Evolutionary conservation across 2,888 invertebrate genomes (phyloP), one percentile per base, ranked within the genome.

Genomic region (Chrysotoxum bicinctum): DNA sequence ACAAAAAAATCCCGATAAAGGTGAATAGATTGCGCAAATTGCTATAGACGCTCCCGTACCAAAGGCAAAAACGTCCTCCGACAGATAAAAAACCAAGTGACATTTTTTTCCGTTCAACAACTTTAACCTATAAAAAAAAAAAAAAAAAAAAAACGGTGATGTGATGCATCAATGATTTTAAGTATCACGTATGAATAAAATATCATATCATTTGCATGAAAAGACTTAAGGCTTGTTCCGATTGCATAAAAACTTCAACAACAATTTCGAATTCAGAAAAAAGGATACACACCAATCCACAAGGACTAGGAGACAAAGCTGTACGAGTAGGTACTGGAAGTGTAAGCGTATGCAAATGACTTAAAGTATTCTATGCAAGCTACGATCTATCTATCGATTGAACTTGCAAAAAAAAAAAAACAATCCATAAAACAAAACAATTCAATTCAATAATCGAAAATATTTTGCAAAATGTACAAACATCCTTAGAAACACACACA

Each of bases 121-220:
- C 64, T 45, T 50, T 69, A 37, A 50, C 54, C 62, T 30, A 43
- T 9, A 52, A 3, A 68, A 52, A 32, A 70, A 12, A 6, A 26
- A 12, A 14, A 12, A 35, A 52, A 68, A 52, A 37, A 23, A 40
- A 19, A 23, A 62, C 52, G 35, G 26, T 37, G 66, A 66, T 60
- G 40, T 30, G 66, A 73, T 81, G 64, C 75, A 58, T 72, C 75
- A 68, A 58, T 72, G 80, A 75, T 84, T 76, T 60, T 72, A 76
- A 72, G 60, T 72, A 76, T 72, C 52, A 45, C 68, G 50, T 85
- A 85, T 85, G 84, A 85, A 85, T 85, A 85, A 84, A 74, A 79
- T 80, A 84, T 84, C 35, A 40, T 68, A 60, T 68, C 48, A 81
- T 85, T 81, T 76, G 81, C 84, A 76, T 76, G 69, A 64, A 52